Conservation (phyloP, 2,888 invertebrate genomes). For the Macrophya annulata region DNA sequence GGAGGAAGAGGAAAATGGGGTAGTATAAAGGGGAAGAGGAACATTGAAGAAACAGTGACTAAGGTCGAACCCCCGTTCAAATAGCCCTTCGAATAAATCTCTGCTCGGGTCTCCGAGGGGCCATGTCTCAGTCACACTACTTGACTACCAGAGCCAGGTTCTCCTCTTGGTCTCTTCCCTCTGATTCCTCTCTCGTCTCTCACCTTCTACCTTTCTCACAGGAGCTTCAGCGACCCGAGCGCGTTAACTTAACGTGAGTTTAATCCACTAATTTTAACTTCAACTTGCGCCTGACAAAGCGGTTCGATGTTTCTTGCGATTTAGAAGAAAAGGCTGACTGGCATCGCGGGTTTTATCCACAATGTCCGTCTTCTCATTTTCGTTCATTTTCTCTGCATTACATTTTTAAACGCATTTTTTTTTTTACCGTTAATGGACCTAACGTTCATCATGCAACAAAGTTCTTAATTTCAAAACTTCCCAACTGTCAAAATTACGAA, state of each 20-base stretch:
- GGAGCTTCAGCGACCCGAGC: constrained; percentile 36
- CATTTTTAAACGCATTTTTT: background rate
- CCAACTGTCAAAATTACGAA: no score
- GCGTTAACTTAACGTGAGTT: constrained; percentile 73
- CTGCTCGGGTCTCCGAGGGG: constrained; percentile 72
- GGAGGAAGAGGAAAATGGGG: background rate
- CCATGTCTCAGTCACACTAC: constrained; percentile 78
- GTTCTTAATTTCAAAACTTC: background rate
- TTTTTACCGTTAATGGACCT: background rate
- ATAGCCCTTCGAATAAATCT: constrained; percentile 70
- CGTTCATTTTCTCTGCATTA: background rate
- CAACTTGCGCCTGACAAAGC: constrained; percentile 54
- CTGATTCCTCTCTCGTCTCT: constrained; percentile 54
- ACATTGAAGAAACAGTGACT: constrained; percentile 54
- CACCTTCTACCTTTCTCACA: constrained; percentile 36
- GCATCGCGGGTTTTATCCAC: background rate
- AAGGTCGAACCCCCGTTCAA: constrained; percentile 56
- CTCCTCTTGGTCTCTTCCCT: constrained; percentile 62
- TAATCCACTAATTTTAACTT: constrained; percentile 72
- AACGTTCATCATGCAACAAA: background rate
- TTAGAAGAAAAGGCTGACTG: constrained; percentile 22
- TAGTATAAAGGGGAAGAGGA: constrained; percentile 32
- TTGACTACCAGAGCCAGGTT: constrained; percentile 75
- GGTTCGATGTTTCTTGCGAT: constrained; percentile 52
- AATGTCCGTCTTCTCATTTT: constrained; percentile 13